Conservation (phyloP, 2,797 vertebrate genomes). For the Helicolenus hilgendorfi region DNA sequence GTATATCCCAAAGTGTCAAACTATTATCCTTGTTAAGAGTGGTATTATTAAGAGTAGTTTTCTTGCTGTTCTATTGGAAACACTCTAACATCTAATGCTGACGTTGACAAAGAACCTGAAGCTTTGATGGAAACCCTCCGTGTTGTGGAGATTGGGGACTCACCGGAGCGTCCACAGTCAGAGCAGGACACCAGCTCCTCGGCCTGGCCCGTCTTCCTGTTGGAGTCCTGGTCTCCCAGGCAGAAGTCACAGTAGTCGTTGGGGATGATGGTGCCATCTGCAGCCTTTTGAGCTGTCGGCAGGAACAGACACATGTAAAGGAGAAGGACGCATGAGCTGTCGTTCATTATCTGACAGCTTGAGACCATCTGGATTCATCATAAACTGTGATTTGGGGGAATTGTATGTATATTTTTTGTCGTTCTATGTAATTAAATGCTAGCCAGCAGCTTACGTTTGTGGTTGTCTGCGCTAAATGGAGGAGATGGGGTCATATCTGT, state of each 20-base stretch:
- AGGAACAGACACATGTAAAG: constrained; percentile 17
- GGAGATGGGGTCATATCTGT: constrained; percentile 91
- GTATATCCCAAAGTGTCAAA: too few species aligned
- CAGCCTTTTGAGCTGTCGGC: constrained; percentile 94
- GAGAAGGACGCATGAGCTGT: neutral
- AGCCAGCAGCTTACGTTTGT: constrained; percentile 93
- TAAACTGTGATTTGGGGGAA: neutral
- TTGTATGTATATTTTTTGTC: neutral
- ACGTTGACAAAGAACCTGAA: neutral
- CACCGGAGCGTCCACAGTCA: constrained; percentile 98
- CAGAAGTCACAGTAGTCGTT: constrained; percentile 99
- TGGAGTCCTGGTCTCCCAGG: constrained; percentile 96
- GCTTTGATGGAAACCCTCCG: neutral
- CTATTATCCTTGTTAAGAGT: too few species aligned
- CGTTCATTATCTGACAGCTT: neutral
- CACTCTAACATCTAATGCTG: neutral
- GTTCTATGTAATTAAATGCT: neutral
- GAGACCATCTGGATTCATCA: neutral
- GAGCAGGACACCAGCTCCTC: constrained; percentile 98
- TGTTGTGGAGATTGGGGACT: constrained; percentile 72
- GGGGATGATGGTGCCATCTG: constrained; percentile 95
- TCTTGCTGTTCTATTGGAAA: too few species aligned
- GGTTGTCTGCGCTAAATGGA: constrained; percentile 93
- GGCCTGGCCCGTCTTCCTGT: constrained; percentile 97
- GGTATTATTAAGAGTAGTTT: too few species aligned